Percentiles rank a stretch among this genome's conserved stretches.
These are phyloP conservation scores for Zaprionus lachaisei DNA, from an alignment of 1,140 invertebrate genomes.

Conservation along the genomic window DNA sequence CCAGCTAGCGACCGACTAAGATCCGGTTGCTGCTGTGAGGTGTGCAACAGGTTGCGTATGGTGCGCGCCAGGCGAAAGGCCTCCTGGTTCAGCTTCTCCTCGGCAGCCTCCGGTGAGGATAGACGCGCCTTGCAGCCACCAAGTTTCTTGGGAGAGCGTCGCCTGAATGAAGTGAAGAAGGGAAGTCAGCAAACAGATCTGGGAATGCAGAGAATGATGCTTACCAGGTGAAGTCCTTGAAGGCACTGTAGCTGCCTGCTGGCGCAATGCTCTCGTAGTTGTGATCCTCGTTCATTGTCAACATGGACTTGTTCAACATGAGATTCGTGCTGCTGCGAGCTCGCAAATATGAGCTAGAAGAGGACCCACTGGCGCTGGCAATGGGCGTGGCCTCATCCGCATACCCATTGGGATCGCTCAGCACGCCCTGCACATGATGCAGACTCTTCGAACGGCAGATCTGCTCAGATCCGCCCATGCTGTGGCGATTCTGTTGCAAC, in stretches of 20 bases:
- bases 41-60: constrained; percentile 88
- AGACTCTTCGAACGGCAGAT: constrained; percentile 85
- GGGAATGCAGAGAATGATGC: not conserved
- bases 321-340: constrained; percentile 84
- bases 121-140: constrained; percentile 52
- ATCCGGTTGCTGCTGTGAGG: constrained; percentile 87
- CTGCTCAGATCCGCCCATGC: constrained; percentile 51
- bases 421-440: constrained; percentile 85
- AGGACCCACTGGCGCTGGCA: not conserved
- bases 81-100: constrained; percentile 89
- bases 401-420: constrained; percentile 67
- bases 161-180: constrained; percentile 42
- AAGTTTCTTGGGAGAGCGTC: constrained; percentile 76
- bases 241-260: constrained; percentile 82
- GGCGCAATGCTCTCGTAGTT: constrained; percentile 73
- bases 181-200: not conserved
- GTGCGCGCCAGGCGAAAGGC: constrained; percentile 88
- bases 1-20: constrained; percentile 83
- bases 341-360: constrained; percentile 67
- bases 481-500: constrained; percentile 29
- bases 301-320: constrained; percentile 70
- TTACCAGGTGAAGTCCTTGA: constrained; percentile 86
- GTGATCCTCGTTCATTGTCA: constrained; percentile 72
- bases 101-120: constrained; percentile 84
- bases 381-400: constrained; percentile 46